Conservation (phyloP, 2,797 vertebrate species). For the Ispidina lecontei region DNA sequence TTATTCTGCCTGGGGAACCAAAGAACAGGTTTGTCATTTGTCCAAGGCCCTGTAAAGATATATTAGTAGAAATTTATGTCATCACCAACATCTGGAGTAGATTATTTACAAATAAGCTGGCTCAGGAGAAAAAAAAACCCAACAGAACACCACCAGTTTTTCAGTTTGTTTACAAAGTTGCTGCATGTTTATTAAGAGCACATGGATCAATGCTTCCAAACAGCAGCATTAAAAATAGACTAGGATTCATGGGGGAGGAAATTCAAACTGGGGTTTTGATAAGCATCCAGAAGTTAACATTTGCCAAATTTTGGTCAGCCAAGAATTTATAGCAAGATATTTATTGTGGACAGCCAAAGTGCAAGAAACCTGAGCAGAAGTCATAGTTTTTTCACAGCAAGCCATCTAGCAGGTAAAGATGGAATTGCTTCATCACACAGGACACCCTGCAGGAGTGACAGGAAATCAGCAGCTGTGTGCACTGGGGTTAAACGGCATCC, state of each 20-base stretch:
- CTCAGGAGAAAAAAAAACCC: background rate
- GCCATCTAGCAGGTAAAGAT: background rate
- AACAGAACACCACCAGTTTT: background rate
- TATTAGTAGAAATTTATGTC: conserved; percentile 38
- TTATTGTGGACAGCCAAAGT: conserved; percentile 22
- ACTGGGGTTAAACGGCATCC: background rate
- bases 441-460: background rate
- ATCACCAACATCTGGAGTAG: conserved; percentile 33
- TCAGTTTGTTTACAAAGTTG: conserved; percentile 55
- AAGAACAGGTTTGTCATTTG: background rate
- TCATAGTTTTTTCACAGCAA: background rate
- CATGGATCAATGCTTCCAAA: conserved; percentile 49
- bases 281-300: conserved; percentile 55
- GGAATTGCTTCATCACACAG: background rate
- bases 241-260: conserved; percentile 42
- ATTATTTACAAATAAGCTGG: conserved; percentile 66
- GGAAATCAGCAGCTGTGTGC: background rate
- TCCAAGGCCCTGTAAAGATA: conserved; percentile 7
- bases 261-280: conserved; percentile 62
- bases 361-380: background rate
- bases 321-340: conserved; percentile 47
- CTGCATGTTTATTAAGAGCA: conserved; percentile 54
- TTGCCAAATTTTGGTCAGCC: conserved; percentile 49
- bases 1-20: background rate
- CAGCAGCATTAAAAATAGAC: conserved; percentile 66